A percentile compares a stretch with the other conserved stretches of the same genome.
These are phyloP conservation scores for Diglossa cyanea DNA, from an alignment of 2,797 vertebrate species.

Conservation along the genomic window DNA sequence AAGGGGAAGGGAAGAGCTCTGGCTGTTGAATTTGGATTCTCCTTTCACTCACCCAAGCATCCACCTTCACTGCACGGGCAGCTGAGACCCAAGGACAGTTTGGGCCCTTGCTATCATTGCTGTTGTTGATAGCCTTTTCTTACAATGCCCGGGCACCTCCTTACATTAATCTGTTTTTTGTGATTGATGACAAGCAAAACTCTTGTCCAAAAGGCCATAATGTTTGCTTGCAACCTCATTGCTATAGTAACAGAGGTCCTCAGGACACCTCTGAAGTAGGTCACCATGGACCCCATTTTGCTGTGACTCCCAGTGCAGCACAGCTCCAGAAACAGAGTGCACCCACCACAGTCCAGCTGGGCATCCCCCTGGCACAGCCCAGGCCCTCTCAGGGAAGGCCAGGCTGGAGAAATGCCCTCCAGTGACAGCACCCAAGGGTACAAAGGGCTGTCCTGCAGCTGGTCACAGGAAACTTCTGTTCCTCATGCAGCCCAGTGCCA, in stretches of 20 bases:
- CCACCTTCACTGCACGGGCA: rapidly evolving
- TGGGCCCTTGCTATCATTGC: not conserved
- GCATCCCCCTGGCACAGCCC: rapidly evolving
- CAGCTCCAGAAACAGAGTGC: not conserved
- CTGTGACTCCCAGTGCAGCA: not conserved
- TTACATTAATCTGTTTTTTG: not conserved
- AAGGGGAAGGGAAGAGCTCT: not conserved
- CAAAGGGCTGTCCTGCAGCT: not conserved
- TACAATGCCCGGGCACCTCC: not conserved
- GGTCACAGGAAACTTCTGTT: not conserved
- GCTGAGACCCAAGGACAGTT: not conserved
- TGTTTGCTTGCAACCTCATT: slow-evolving; percentile 13
- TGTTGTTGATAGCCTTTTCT: not conserved
- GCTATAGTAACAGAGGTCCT: slow-evolving; percentile 25
- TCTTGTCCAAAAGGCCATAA: not conserved
- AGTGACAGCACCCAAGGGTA: not conserved
- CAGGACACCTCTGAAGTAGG: slow-evolving; percentile 38
- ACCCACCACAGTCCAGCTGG: not conserved
- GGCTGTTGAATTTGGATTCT: rapidly evolving
- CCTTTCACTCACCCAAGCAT: not conserved
- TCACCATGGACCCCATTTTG: rapidly evolving
- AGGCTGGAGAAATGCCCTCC: not conserved
- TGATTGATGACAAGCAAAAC: slow-evolving; percentile 19
- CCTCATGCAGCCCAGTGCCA: not conserved
- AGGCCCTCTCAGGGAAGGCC: not conserved